Percentiles rank a stretch among this genome's conserved stretches.
These are phyloP conservation scores for Scalopus aquaticus DNA, from an alignment of 2,113 vertebrate species.

Conservation along the genomic window DNA sequence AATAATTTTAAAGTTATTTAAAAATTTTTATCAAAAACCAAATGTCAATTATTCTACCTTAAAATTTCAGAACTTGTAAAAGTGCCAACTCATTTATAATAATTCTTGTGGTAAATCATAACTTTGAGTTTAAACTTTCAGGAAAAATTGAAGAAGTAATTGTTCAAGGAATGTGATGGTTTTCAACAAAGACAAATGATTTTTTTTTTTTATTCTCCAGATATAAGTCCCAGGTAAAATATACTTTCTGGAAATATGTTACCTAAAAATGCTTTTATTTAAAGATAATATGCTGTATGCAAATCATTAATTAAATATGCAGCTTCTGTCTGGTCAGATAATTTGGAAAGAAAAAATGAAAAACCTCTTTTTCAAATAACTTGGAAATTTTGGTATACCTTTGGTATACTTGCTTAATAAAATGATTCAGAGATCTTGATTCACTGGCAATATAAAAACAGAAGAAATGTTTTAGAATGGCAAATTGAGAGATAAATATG, in stretches of 20 bases:
- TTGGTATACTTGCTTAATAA: neutral
- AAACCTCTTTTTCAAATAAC: neutral
- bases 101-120: neutral
- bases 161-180: neutral
- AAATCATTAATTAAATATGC: neutral
- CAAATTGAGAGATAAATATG: neutral
- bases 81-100: neutral
- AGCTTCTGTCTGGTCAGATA: neutral
- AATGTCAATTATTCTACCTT: neutral
- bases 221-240: neutral
- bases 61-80: neutral
- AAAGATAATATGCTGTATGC: neutral
- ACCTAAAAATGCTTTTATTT: neutral
- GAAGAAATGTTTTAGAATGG: neutral
- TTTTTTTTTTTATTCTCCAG: neutral
- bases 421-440: neutral
- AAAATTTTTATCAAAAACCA: neutral
- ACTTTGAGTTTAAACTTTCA: neutral
- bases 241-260: neutral
- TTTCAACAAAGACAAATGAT: neutral
- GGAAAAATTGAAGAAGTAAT: slow-evolving; percentile 1
- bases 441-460: neutral
- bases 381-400: neutral
- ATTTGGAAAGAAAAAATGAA: neutral
- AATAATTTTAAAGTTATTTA: neutral